Percentiles rank a stretch among this genome's conserved stretches.
These are phyloP conservation scores for Pleuronectes platessa DNA, from an alignment of 2,113 vertebrate species.

Conservation along the genomic window DNA sequence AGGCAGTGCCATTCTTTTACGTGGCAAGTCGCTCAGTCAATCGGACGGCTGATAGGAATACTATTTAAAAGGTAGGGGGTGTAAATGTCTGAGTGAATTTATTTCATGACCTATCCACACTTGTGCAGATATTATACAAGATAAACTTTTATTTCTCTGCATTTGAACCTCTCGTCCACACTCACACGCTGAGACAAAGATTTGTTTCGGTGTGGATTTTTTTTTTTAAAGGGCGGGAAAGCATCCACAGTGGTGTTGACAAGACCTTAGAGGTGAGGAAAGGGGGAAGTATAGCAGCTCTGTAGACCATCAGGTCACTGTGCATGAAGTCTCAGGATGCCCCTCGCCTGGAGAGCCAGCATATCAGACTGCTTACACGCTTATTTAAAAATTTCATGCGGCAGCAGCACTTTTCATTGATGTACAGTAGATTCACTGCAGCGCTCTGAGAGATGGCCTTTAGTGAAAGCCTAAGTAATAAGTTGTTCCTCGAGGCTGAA, in stretches of 20 bases:
- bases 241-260: too few species aligned
- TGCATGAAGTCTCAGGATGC: conserved; percentile 47
- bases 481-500: background rate
- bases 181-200: too few species aligned
- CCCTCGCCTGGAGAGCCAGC: conserved; percentile 28
- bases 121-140: too few species aligned
- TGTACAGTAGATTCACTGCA: conserved; percentile 26
- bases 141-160: too few species aligned
- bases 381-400: conserved; percentile 45
- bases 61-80: conserved; percentile 62
- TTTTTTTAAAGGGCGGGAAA: too few species aligned
- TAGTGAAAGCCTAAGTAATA: conserved; percentile 18
- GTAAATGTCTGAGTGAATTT: conserved; percentile 67
- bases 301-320: conserved; percentile 35
- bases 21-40: conserved; percentile 39
- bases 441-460: conserved; percentile 21
- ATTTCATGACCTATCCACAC: conserved; percentile 28
- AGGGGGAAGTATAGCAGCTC: conserved; percentile 45
- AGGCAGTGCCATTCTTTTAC: conserved; percentile 60
- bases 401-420: conserved; percentile 29
- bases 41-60: conserved; percentile 62
- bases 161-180: too few species aligned
- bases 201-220: too few species aligned
- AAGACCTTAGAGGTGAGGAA: conserved; percentile 16
- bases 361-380: conserved; percentile 45